Evolutionary conservation across 2,888 invertebrate species (phyloP).

Genomic region (Spatulosminthurus flaviceps): DNA sequence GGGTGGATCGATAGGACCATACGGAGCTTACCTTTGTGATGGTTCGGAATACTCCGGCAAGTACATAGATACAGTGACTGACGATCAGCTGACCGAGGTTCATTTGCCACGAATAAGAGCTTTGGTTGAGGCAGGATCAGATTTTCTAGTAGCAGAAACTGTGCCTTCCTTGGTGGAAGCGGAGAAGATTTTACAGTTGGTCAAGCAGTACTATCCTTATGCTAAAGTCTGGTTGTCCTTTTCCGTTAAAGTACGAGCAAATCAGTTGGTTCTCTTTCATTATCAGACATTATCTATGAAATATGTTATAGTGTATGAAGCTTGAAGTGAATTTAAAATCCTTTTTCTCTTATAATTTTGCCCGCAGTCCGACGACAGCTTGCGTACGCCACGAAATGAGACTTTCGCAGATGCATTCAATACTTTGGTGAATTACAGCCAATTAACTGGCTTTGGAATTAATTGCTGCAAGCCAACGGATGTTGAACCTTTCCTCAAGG

Average conservation of each 20-base stretch:
- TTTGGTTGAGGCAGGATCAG: conserved; percentile 81
- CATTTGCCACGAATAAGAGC: conserved; percentile 84
- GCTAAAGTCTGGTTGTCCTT: conserved; percentile 86
- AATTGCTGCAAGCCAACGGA: conserved; percentile 83
- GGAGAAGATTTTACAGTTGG: conserved; percentile 79
- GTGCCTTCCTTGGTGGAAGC: conserved; percentile 88
- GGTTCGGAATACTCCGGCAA: conserved; percentile 93
- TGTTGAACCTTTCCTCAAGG: conserved; percentile 72
- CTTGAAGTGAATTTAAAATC: too few species aligned
- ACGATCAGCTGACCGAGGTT: conserved; percentile 80
- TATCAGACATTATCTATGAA: background rate
- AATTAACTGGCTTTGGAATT: conserved; percentile 85
- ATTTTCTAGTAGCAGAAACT: conserved; percentile 89
- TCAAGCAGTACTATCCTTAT: conserved; percentile 78
- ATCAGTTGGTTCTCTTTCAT: background rate
- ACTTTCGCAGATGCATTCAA: conserved; percentile 77
- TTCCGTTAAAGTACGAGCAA: conserved; percentile 77
- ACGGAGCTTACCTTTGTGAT: conserved; percentile 88
- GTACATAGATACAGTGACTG: conserved; percentile 75
- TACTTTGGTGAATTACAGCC: conserved; percentile 70
- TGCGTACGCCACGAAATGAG: conserved; percentile 80
- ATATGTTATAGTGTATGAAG: too few species aligned
- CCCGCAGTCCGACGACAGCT: conserved; percentile 4
- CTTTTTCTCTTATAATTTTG: background rate
- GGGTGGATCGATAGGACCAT: conserved; percentile 91